These are phyloP conservation scores for Delphinus delphis DNA, from an alignment of 2,113 vertebrate species.

Conservation along the genomic window DNA sequence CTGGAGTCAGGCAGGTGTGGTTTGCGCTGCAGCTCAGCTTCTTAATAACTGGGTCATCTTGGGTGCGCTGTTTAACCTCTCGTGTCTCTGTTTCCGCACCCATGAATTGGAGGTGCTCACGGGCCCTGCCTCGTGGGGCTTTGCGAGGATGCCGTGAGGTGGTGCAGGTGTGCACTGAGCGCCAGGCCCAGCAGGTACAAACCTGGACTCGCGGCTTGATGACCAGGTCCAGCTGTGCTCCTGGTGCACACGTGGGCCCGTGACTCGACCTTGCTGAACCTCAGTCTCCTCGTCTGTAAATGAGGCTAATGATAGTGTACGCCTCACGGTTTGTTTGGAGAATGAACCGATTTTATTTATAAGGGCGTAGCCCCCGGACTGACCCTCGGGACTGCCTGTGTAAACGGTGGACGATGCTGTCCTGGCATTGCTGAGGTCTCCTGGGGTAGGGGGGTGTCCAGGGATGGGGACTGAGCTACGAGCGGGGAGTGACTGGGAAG, in stretches of 20 bases:
- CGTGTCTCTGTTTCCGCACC: accelerated
- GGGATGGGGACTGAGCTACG: background rate
- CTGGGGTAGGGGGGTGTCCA: background rate
- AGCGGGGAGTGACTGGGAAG: background rate
- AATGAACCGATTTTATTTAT: background rate
- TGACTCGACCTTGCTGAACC: background rate
- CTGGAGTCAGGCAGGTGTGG: background rate
- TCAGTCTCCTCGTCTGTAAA: background rate
- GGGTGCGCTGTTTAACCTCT: background rate
- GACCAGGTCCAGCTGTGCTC: background rate
- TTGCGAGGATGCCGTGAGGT: background rate
- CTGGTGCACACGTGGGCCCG: accelerated
- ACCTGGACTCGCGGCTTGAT: background rate
- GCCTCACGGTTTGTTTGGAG: background rate
- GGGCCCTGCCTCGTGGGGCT: background rate
- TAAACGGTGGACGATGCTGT: accelerated
- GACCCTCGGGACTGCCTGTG: background rate
- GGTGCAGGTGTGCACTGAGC: background rate
- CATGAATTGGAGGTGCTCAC: accelerated
- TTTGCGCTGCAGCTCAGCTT: background rate
- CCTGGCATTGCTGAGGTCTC: background rate
- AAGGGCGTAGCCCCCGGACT: background rate
- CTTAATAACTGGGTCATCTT: background rate
- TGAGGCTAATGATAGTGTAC: background rate
- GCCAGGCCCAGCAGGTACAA: accelerated